Conservation (phyloP, 2,888 invertebrate genomes). For the Dysmachus trigonus region DNA sequence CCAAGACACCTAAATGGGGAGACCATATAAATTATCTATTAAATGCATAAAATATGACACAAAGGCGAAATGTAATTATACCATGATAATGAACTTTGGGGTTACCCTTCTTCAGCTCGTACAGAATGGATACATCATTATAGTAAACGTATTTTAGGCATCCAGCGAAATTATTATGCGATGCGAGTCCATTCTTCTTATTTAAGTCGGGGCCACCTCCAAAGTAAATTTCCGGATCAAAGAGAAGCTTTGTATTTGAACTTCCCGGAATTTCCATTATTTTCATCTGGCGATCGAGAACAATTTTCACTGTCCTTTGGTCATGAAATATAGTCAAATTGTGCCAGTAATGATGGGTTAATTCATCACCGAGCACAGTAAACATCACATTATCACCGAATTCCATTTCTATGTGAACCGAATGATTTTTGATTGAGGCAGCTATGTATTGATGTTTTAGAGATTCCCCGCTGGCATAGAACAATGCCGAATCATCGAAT, state of each 20-base stretch:
- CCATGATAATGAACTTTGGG: constrained; percentile 84
- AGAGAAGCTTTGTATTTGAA: constrained; percentile 75
- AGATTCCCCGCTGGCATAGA: constrained; percentile 92
- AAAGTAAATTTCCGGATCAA: constrained; percentile 94
- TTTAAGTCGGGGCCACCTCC: constrained; percentile 86
- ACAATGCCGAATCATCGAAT: constrained; percentile 89
- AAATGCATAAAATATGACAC: constrained; percentile 44
- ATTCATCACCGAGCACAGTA: constrained; percentile 73
- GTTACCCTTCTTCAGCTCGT: constrained; percentile 84
- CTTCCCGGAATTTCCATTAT: constrained; percentile 72
- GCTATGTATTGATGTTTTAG: constrained; percentile 88
- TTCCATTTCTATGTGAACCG: constrained; percentile 86
- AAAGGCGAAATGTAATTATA: constrained; percentile 50
- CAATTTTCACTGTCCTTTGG: constrained; percentile 76
- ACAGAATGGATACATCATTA: constrained; percentile 90
- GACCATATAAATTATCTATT: constrained; percentile 34
- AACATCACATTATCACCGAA: constrained; percentile 82
- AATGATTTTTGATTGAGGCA: constrained; percentile 82
- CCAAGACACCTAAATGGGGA: constrained; percentile 72
- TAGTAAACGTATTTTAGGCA: constrained; percentile 92
- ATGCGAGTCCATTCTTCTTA: constrained; percentile 83
- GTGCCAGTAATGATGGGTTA: constrained; percentile 85
- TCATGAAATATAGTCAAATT: constrained; percentile 87
- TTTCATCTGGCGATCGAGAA: constrained; percentile 78
- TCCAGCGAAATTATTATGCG: constrained; percentile 87